Evolutionary conservation across 2,888 invertebrate genomes (phyloP), one percentile per base, ranked within the genome.

Genomic region (Nomada ferruginata): DNA sequence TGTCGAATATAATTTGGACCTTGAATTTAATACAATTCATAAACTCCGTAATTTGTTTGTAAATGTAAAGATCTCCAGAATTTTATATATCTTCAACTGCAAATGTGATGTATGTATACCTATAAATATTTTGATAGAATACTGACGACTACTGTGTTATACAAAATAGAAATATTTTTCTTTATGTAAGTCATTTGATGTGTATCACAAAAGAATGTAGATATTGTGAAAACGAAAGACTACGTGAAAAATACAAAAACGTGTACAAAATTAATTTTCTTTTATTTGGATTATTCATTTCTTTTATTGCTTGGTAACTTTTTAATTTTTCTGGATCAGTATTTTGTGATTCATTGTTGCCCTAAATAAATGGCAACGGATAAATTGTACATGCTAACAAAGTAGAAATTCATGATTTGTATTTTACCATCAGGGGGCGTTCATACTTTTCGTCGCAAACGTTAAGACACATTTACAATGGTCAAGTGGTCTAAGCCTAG

Each of bases 391-490:
- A 4, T 29, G 44, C n/a, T 10, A 57, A 57, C 20, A 26, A 55
- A 57, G 23, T 68, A 47, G 36, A n/a, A 52, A 50, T 78, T 71
- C 0, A 23, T 42, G 15, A 47, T 61, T 61, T 66, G 23, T 0
- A 26, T 18, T 57, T 9, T 15, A n/a, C 13, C 11, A 7, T 7
- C 11, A 79, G 69, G 64, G 57, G 59, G 52, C 59, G 52, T 18
- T 57, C 15, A 26, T 26, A 26, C 2, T 61, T 5, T 29, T 15
- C 1, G 11, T n/a, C 11, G 20, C 7, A 64, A 53, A 65, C 26
- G 1, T 78, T n/a, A n/a, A n/a, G 79, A 20, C 66, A 20, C 20
- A 53, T 80, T 76, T 52, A 47, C 71, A 82, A 76, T 26, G 2
- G 44, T 23, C 2, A 1, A 2, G 65, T 60, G n/a, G 60, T 11